phyloP scores from a whole-genome alignment of 1,140 invertebrate species.

The Cherax destructor region DNA sequence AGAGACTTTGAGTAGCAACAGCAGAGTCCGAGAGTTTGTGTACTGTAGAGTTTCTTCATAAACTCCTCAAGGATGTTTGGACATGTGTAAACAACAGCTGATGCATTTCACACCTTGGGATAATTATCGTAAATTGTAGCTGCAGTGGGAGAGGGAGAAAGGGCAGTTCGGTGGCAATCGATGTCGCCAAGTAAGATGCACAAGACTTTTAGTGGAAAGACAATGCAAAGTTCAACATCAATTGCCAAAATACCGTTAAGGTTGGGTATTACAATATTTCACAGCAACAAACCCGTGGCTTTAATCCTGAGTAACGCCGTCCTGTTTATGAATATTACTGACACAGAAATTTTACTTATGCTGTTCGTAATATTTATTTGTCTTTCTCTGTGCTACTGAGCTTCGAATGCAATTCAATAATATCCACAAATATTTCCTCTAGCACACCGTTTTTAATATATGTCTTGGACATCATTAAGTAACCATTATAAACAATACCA shows the following conservation, averaged over 20 bases:
- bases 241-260: not conserved
- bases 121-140: not conserved
- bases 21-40: too few relatives aligned
- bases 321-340: not conserved
- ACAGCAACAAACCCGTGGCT: not conserved
- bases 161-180: not conserved
- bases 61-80: not conserved
- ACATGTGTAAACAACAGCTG: not conserved
- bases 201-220: not conserved
- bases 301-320: not conserved
- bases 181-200: not conserved
- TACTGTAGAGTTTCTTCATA: too few relatives aligned
- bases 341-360: not conserved
- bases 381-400: not conserved
- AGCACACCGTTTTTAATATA: not conserved
- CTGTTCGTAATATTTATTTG: not conserved
- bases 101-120: not conserved
- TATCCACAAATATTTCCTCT: not conserved
- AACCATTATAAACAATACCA: constrained; percentile 40
- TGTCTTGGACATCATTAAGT: constrained; percentile 34
- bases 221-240: not conserved
- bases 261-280: not conserved
- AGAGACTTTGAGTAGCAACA: too few relatives aligned
- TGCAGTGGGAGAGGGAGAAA: not conserved
- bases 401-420: not conserved